These are phyloP conservation scores for Polymixis flavicincta DNA, from an alignment of 2,888 invertebrate genomes.

Conservation along the genomic window DNA sequence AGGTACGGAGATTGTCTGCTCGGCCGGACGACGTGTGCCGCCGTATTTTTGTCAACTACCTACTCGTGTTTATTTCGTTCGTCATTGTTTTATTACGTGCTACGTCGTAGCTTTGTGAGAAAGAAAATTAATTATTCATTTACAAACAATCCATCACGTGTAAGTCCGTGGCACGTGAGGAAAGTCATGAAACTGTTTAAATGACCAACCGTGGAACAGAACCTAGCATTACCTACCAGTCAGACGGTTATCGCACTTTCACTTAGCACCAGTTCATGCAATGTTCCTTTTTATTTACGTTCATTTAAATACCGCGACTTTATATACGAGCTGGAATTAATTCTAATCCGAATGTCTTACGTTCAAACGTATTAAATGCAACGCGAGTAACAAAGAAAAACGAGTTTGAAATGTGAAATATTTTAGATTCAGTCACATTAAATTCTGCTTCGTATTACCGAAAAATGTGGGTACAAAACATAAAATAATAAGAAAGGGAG, in stretches of 20 bases:
- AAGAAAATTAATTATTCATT: constrained; percentile 68
- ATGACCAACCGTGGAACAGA: constrained; percentile 58
- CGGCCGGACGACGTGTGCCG: constrained; percentile 75
- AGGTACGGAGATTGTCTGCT: constrained; percentile 83
- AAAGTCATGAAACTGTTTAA: constrained; percentile 70
- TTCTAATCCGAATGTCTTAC: constrained; percentile 60
- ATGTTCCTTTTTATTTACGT: constrained; percentile 66
- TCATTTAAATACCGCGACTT: constrained; percentile 64
- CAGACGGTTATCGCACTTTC: constrained; percentile 74
- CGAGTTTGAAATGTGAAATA: constrained; percentile 47
- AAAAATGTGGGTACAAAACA: constrained; percentile 49
- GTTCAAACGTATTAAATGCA: constrained; percentile 58
- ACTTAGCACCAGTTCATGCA: constrained; percentile 70
- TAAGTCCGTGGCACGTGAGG: constrained; percentile 65
- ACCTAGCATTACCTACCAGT: constrained; percentile 61
- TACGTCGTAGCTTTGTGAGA: constrained; percentile 56
- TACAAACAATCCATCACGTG: constrained; percentile 69
- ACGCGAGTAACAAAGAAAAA: constrained; percentile 58
- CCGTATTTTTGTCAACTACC: constrained; percentile 68
- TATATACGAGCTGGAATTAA: constrained; percentile 56
- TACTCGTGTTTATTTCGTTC: constrained; percentile 61
- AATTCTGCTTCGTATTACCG: constrained; percentile 45
- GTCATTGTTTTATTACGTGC: constrained; percentile 66
- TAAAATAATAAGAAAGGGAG: constrained; percentile 38
- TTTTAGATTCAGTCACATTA: constrained; percentile 51